Base-by-base conservation (phyloP, 2,888 invertebrate genomes). In the Xanthia icteritia region DNA sequence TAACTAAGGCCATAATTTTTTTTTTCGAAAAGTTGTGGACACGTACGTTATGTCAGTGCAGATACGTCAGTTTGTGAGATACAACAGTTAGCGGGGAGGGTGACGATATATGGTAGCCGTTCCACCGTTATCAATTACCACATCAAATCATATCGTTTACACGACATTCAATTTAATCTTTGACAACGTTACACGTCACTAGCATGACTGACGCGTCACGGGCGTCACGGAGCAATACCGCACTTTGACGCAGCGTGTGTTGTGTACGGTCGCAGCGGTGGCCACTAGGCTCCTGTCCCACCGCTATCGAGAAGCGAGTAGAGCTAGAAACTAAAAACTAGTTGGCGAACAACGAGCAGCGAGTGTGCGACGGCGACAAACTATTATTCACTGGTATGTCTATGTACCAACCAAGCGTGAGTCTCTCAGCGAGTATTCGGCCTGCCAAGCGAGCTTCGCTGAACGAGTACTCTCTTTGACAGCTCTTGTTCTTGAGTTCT, bases 231-330 rank as follows among this genome's bases (percentile, higher is more conserved):
- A 23, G 5, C 8, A 82, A 77, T 64, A 63, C 65, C 77, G 83
- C 84, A 80, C 76, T 64, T 81, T 81, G 65, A 73, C 61, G 63
- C 61, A 86, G 76, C 83, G 89, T 75, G 66, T 54, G 73, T 56
- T 31, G 42, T 64, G 60, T 64, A 78, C 36, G 73, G 66, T 69
- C 70, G 48, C 45, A 75, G 66, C 39, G 31, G 61, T 31, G 64
- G 66, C 54, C 70, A 36, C 67, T 58, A 60, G 36, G 58, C 60
- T 60, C 36, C n/a, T 17, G 60, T 20, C 20, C 36, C 20, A 68
- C 36, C 6, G n/a, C 11, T 56, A n/a, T 36, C 9, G 17, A 68
- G 36, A n/a, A 48, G 5, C 8, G 31, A 31, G 4, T 51, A 48
- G 15, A 31, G 31, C 48, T 31, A 48, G 31, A 15, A 67, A 66